Evolutionary conservation across 92 coral and sea anemone species (phyloP), one percentile per base, ranked within the genome.

Genomic region (Parazoanthus darwini): DNA sequence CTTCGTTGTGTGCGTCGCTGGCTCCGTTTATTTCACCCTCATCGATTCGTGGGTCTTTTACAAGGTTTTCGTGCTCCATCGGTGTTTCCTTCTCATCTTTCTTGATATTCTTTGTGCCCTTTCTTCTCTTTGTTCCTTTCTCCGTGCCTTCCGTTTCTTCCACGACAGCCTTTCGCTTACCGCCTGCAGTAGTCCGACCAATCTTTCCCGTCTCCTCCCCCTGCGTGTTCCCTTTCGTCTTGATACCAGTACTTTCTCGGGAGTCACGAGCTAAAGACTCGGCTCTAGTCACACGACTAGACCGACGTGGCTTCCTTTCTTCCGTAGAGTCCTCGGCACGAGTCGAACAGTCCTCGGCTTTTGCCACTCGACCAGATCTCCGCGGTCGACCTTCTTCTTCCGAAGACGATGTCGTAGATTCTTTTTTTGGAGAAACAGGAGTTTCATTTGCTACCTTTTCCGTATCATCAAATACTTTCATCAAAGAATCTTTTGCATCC

Each of bases 271-370:
- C 88, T 38, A 80, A 78, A 59, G 89, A 89, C 87, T 91, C 91
- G 70, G 90, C 68, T 35, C 74, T 90, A 5, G 94, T 92, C 18
- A 93, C 91, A 29, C 98, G 89, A 54, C 93, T 92, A 8, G 98
- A 95, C 58, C 98, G 85, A 78, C 98, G 91, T 6, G 92, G 93
- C 26, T 86, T 86, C 39, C 93, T 80, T 33, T 85, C 88, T 22
- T 86, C 81, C n/a, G 85, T 11, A 44, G 68, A 23, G 33, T 89
- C 86, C 11, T 90, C 92, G 79, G 78, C 20, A 8, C 79, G 87
- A 84, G 44, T 51, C 44, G 77, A 50, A 48, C 58, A 51, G 15
- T 84, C 87, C 48, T 84, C 87, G 38, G 23, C 29, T 48, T 46
- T 84, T 36, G 78, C 48, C 29, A 48, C 48, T 72, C 87, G 87